Percentiles rank a stretch among this genome's conserved stretches.
Evolutionary conservation across 2,113 vertebrate species (phyloP).

Genomic region (Corythaeola cristata): DNA sequence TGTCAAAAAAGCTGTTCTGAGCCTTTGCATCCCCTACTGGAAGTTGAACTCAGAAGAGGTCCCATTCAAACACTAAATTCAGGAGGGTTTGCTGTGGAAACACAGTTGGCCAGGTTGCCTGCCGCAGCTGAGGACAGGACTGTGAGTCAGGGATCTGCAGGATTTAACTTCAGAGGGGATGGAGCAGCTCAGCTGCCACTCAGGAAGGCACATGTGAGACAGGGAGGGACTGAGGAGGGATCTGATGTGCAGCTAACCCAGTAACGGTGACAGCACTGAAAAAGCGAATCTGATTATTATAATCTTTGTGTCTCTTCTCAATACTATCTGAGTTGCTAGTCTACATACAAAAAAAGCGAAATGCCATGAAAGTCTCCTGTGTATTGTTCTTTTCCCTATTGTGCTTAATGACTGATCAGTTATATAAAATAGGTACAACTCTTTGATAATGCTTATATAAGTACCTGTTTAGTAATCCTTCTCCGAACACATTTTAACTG

Average conservation of each 20-base stretch:
- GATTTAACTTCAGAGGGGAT: neutral
- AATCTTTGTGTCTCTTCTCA: slow-evolving; percentile 20
- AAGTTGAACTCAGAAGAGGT: neutral
- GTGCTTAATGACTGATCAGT: slow-evolving; percentile 34
- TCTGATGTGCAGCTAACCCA: neutral
- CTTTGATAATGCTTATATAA: slow-evolving; percentile 37
- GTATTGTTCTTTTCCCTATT: slow-evolving; percentile 19
- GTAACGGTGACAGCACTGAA: neutral
- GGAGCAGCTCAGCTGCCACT: neutral
- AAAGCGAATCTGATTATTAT: slow-evolving; percentile 14
- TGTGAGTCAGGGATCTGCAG: neutral
- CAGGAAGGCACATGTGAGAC: neutral
- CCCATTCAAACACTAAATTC: neutral
- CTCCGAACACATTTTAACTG: slow-evolving; percentile 33
- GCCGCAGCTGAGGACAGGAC: neutral
- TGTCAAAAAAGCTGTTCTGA: neutral
- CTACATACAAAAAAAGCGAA: neutral
- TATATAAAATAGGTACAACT: slow-evolving; percentile 33
- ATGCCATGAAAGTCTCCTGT: neutral
- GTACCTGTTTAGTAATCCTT: slow-evolving; percentile 49
- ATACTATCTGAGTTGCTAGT: neutral
- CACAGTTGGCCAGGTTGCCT: neutral
- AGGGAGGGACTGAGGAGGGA: neutral
- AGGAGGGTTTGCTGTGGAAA: neutral
- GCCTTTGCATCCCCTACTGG: neutral